phyloP scores from a whole-genome alignment of 2,888 invertebrate genomes.

The Arrhopalites spinosus region DNA sequence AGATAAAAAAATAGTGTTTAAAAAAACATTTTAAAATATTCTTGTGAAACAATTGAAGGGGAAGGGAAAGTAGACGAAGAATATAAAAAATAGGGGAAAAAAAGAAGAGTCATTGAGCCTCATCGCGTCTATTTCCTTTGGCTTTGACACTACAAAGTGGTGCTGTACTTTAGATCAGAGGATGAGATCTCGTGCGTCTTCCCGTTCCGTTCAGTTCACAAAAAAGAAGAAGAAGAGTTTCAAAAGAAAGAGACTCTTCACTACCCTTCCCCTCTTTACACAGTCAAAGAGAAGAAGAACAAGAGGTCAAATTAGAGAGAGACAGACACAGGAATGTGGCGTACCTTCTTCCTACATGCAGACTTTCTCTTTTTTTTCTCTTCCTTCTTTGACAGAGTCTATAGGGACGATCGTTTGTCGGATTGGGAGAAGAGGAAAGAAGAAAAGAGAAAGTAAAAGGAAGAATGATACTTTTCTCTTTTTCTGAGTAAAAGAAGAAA shows the following conservation, averaged over 20 bases:
- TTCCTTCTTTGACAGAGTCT: neutral
- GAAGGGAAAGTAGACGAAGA: neutral
- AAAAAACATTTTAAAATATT: neutral
- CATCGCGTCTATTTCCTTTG: neutral
- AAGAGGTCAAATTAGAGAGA: neutral
- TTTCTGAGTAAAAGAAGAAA: neutral
- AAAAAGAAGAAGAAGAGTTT: too few species aligned
- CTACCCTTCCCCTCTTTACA: neutral
- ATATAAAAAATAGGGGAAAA: neutral
- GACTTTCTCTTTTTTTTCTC: neutral
- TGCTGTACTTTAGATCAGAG: neutral
- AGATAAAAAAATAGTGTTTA: neutral
- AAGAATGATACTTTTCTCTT: constrained; percentile 13
- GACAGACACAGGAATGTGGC: neutral
- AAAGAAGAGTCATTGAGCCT: neutral
- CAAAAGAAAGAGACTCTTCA: neutral
- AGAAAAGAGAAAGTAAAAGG: neutral
- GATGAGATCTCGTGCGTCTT: neutral
- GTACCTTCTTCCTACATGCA: neutral
- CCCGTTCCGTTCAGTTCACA: too few species aligned
- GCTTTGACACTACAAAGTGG: neutral
- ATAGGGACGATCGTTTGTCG: neutral
- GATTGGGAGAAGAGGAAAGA: neutral
- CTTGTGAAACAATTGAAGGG: neutral
- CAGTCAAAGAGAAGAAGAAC: neutral